phyloP scores from a whole-genome alignment of 2,888 invertebrate species.

The Apomyelois bistriatella region DNA sequence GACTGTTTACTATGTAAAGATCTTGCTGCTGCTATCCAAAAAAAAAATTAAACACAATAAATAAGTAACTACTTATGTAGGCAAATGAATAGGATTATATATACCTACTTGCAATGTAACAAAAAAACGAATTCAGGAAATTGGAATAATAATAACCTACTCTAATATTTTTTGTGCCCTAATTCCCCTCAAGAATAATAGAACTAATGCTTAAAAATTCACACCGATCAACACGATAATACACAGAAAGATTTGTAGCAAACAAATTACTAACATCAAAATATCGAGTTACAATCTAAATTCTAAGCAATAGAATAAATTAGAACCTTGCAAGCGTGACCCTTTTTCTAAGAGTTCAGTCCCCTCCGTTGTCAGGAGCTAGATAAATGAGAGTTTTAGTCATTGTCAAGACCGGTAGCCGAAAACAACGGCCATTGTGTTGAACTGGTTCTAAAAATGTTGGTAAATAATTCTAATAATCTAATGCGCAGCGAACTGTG shows the following conservation, averaged over 20 bases:
- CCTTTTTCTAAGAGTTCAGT: constrained; percentile 30
- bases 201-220: not conserved
- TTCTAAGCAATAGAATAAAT: constrained; percentile 12
- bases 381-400: constrained; percentile 45
- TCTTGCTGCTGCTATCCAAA: too few species aligned
- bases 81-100: too few species aligned
- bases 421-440: constrained; percentile 25
- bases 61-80: too few species aligned
- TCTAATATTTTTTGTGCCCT: not conserved
- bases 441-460: constrained; percentile 24
- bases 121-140: not conserved
- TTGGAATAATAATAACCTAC: not conserved
- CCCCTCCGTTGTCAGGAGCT: constrained; percentile 36
- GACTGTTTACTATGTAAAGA: too few species aligned
- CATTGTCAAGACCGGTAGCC: constrained; percentile 32
- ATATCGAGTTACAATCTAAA: constrained; percentile 38
- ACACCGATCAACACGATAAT: constrained; percentile 15
- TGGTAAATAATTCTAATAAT: constrained; percentile 15
- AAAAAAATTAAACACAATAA: too few species aligned
- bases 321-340: constrained; percentile 5
- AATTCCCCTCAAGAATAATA: not conserved
- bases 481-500: constrained; percentile 1
- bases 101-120: not conserved
- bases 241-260: constrained; percentile 44
- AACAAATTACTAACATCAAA: constrained; percentile 49